These are phyloP conservation scores for Cheumatopsyche charites DNA, from an alignment of 1,140 invertebrate genomes.

Conservation along the genomic window DNA sequence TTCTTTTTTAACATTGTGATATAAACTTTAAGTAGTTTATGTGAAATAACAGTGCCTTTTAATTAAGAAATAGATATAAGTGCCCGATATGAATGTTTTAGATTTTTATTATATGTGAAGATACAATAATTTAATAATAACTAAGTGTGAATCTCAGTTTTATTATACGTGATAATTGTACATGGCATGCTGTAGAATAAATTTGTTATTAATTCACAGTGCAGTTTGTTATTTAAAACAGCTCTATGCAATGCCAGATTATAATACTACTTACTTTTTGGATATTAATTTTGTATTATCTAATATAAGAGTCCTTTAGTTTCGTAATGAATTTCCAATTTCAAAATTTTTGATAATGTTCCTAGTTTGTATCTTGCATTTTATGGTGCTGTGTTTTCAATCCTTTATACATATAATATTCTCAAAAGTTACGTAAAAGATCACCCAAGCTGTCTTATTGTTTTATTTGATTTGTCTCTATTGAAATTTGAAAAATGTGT, in stretches of 20 bases:
- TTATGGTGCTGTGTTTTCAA: constrained; percentile 46
- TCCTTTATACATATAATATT: constrained; percentile 10
- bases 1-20: constrained; percentile 31
- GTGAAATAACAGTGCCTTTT: constrained; percentile 30
- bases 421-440: constrained; percentile 3
- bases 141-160: constrained; percentile 22
- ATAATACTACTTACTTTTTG: constrained; percentile 18
- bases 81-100: constrained; percentile 13
- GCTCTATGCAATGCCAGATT: constrained; percentile 48
- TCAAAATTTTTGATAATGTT: constrained; percentile 31
- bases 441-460: constrained; percentile 21
- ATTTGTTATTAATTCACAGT: constrained; percentile 44
- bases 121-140: constrained; percentile 19
- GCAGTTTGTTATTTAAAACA: constrained; percentile 48
- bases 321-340: neutral
- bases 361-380: constrained; percentile 45
- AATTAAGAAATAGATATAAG: constrained; percentile 20
- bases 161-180: constrained; percentile 40
- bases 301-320: neutral
- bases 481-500: neutral
- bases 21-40: constrained; percentile 27
- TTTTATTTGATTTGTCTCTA: neutral
- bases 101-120: constrained; percentile 18
- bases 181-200: constrained; percentile 49
- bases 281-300: neutral